Conservation (phyloP, 1,140 invertebrate species). For the Wasmannia auropunctata region DNA sequence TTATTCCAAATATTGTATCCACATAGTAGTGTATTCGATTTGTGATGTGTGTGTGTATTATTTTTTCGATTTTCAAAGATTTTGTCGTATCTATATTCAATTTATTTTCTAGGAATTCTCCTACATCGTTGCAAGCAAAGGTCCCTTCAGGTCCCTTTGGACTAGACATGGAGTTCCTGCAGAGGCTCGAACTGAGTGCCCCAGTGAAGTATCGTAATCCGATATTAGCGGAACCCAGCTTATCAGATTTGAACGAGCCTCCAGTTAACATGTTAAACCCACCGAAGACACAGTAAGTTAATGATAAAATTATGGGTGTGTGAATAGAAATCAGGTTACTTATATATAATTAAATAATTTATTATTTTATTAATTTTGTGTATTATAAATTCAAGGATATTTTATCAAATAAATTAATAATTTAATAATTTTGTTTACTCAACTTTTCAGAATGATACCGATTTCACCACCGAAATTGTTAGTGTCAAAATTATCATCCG, state of each 20-base stretch:
- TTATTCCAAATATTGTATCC: not conserved
- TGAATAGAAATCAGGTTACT: not conserved
- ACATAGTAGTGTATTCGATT: not conserved
- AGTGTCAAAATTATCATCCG: constrained; percentile 74
- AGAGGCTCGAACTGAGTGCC: constrained; percentile 86
- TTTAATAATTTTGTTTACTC: constrained; percentile 68
- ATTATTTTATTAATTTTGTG: not conserved
- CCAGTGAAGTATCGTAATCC: constrained; percentile 83
- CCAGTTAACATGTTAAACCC: constrained; percentile 71
- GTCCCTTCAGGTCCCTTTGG: constrained; percentile 88
- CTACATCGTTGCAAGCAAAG: constrained; percentile 80
- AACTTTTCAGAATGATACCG: constrained; percentile 81
- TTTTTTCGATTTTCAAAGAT: not conserved
- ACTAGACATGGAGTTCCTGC: constrained; percentile 89
- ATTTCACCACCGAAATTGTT: constrained; percentile 85
- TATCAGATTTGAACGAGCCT: constrained; percentile 78
- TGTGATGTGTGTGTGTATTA: not conserved
- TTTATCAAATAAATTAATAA: constrained; percentile 16
- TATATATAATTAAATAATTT: not conserved
- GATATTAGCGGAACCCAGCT: constrained; percentile 84
- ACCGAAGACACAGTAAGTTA: constrained; percentile 75
- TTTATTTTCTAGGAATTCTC: constrained; percentile 75
- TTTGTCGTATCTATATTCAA: not conserved
- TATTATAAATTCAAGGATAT: not conserved
- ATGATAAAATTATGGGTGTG: constrained; percentile 25